A percentile compares a stretch with the other conserved stretches of the same genome.
These are phyloP conservation scores for Platycercus adscitus DNA, from an alignment of 2,113 vertebrate genomes.

Conservation along the genomic window DNA sequence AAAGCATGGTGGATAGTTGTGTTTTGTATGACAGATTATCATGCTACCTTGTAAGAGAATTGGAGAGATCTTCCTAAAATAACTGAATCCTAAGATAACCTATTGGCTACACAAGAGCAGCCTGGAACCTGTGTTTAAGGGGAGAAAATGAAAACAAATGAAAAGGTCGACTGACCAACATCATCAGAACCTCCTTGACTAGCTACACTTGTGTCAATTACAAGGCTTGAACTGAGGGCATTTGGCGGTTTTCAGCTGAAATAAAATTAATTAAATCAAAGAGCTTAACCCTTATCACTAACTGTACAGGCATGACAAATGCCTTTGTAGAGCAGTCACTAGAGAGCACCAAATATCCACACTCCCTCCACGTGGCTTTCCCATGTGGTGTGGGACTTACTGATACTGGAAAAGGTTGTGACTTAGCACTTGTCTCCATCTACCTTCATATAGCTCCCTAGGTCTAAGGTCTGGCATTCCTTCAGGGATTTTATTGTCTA, in stretches of 20 bases:
- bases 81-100: not conserved
- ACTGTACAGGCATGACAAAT: not conserved
- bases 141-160: not conserved
- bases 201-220: not conserved
- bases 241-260: not conserved
- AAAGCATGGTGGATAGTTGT: not conserved
- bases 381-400: not conserved
- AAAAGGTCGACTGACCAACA: not conserved
- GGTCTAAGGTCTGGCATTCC: not conserved
- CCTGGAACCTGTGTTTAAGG: not conserved
- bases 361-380: not conserved
- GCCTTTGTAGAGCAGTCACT: constrained; percentile 11
- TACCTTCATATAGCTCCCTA: not conserved
- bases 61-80: not conserved
- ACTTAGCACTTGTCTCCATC: not conserved
- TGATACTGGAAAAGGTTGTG: not conserved
- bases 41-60: not conserved
- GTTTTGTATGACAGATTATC: too few species aligned
- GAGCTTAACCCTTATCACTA: not conserved
- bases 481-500: fast-evolving
- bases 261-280: not conserved
- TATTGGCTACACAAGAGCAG: not conserved
- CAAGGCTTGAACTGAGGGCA: not conserved
- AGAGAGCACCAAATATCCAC: constrained; percentile 49
- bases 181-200: not conserved